Base-by-base conservation (phyloP, 2,888 invertebrate genomes). In the Noctuana brunneofusca region DNA sequence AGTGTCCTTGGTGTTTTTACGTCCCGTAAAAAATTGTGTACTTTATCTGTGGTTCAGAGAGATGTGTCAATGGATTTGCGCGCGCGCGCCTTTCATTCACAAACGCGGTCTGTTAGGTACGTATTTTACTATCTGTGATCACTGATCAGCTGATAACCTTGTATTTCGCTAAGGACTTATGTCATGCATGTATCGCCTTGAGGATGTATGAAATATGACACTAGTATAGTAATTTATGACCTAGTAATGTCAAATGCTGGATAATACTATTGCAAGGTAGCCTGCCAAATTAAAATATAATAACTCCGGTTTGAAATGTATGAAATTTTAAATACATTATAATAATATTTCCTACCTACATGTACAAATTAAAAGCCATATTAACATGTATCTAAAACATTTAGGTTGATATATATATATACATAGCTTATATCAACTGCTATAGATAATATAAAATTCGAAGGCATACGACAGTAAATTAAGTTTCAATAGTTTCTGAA, bases 31-130 rank as follows among this genome's bases (percentile, higher is more conserved):
- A 64, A 48, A 46, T 4, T 11, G 22, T 48, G 30, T 63, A 58
- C 63, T 72, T 66, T 68, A 69, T 75, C 70, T 73, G 73, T 75
- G 78, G 81, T 81, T 75, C 69, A 74, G 81, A 83, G 82, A 86
- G 82, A 86, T 87, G 85, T 87, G 85, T 89, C 86, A 89, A 89
- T 89, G 89, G 87, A 69, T 65, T 64, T 73, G 79, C 83, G 85
- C 76, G 72, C 71, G 83, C 84, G 86, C 84, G 71, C 65, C 54
- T 68, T 69, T 68, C 85, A 84, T 84, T 83, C 80, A 83, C 78
- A 75, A 77, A 75, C 74, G 75, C 73, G 73, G 16, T 30, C 16
- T 77, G 80, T 80, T 89, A 83, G 89, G 87, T 89, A 76, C 71
- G 82, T 75, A 48, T 48, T 16, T 58, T 52, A 56, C 46, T 56